These are phyloP conservation scores for Cremastinae sp. DNA, from an alignment of 2,888 invertebrate genomes.

Conservation along the genomic window DNA sequence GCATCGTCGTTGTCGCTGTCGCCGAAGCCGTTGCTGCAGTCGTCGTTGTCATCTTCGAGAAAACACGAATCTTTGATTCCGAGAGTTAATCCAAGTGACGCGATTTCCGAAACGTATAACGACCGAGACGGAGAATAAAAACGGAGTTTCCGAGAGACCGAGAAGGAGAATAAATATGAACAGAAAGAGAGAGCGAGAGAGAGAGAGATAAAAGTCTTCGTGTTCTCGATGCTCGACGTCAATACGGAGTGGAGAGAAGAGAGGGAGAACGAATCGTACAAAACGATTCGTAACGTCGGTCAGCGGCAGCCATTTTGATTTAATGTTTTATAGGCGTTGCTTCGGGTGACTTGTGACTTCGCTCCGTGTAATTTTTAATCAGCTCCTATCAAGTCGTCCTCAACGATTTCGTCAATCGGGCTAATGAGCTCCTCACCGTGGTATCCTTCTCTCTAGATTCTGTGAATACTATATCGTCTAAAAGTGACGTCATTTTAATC, in stretches of 20 bases:
- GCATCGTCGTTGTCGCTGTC: no score
- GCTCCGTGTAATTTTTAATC: slow-evolving; percentile 15
- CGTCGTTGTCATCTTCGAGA: no score
- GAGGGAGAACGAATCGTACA: background rate
- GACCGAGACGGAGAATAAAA: no score
- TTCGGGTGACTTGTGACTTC: slow-evolving; percentile 18
- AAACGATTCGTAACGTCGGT: slow-evolving; percentile 29
- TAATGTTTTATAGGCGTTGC: slow-evolving; percentile 39
- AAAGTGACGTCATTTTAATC: no score
- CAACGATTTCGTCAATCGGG: slow-evolving; percentile 26
- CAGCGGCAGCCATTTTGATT: slow-evolving; percentile 50
- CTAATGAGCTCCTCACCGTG: slow-evolving; percentile 34
- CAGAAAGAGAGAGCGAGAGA: background rate
- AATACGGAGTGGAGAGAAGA: background rate
- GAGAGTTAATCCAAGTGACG: slow-evolving; percentile 29
- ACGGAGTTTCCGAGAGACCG: background rate
- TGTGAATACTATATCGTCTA: no score
- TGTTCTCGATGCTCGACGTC: background rate
- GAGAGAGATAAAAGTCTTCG: background rate
- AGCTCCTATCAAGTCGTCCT: slow-evolving; percentile 7
- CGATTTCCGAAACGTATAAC: background rate
- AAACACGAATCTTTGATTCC: background rate
- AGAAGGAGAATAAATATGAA: background rate
- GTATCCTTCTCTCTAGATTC: slow-evolving; percentile 22
- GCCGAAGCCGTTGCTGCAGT: no score